Evolutionary conservation across 2,888 invertebrate genomes (phyloP).

Genomic region (Drosophila atripex): DNA sequence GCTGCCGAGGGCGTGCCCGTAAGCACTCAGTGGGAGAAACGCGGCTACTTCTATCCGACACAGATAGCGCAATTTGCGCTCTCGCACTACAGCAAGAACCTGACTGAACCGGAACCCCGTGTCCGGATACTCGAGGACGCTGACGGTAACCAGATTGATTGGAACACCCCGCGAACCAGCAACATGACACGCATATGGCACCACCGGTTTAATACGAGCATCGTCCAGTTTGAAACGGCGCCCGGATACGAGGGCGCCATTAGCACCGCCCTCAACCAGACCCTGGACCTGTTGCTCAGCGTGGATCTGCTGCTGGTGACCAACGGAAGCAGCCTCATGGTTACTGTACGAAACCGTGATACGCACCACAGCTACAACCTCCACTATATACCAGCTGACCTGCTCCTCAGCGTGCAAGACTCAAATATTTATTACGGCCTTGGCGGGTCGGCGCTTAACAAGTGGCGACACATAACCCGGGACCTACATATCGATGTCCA

Average conservation of each 20-base stretch:
- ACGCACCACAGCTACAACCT: conserved; percentile 91
- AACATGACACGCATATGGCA: conserved; percentile 87
- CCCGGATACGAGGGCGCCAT: conserved; percentile 89
- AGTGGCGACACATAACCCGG: conserved; percentile 92
- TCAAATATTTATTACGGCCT: conserved; percentile 95
- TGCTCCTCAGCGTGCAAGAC: conserved; percentile 89
- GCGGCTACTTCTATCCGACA: conserved; percentile 98
- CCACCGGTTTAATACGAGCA: conserved; percentile 85
- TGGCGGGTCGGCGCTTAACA: conserved; percentile 85
- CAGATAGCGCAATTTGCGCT: conserved; percentile 99
- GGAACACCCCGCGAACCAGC: conserved; percentile 90
- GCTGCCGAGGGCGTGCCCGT: conserved; percentile 97
- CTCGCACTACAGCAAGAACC: conserved; percentile 97
- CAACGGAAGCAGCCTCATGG: conserved; percentile 91
- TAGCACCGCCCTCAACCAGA: conserved; percentile 85
- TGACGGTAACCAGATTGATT: conserved; percentile 87
- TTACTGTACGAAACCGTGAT: conserved; percentile 91
- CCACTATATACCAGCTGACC: conserved; percentile 91
- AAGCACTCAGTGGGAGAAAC: conserved; percentile 98
- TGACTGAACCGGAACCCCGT: conserved; percentile 93
- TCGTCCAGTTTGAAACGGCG: conserved; percentile 90
- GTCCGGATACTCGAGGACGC: conserved; percentile 90
- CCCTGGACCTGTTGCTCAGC: conserved; percentile 90
- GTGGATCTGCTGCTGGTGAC: conserved; percentile 89
- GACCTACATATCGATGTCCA: conserved; percentile 95